These are phyloP conservation scores for Aurelia aurita complex sp. Pacific DNA, from an alignment of 30 jellyfish, hydroid and myxozoan genomes.

Conservation along the genomic window DNA sequence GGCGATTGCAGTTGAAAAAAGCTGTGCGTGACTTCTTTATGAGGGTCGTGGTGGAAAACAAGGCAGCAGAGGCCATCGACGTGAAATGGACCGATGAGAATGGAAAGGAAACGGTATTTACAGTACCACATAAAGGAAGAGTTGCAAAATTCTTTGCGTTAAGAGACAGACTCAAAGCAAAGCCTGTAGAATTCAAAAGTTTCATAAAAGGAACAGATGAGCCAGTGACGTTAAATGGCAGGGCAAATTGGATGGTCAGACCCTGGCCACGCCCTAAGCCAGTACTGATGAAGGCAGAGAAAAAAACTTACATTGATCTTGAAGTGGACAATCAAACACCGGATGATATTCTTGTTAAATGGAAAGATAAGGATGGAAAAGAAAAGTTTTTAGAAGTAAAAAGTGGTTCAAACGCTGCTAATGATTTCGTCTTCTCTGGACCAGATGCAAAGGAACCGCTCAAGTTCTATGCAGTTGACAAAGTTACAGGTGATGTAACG, in stretches of 20 bases:
- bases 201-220: slow-evolving; percentile 15
- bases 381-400: background rate
- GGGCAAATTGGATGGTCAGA: background rate
- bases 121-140: slow-evolving; percentile 20
- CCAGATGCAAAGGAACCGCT: slow-evolving; percentile 45
- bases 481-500: background rate
- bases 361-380: slow-evolving; percentile 19
- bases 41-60: slow-evolving; percentile 16
- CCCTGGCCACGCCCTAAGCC: background rate
- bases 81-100: slow-evolving; percentile 40
- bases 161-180: slow-evolving; percentile 28
- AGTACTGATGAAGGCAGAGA: slow-evolving; percentile 18
- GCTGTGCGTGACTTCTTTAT: slow-evolving; percentile 45
- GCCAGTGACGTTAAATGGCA: slow-evolving; percentile 30
- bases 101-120: slow-evolving; percentile 16
- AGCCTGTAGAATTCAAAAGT: slow-evolving; percentile 13
- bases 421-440: slow-evolving; percentile 12
- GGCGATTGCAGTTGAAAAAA: slow-evolving; percentile 8
- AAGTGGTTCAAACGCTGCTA: background rate
- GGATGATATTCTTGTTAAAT: slow-evolving; percentile 23
- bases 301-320: slow-evolving; percentile 7
- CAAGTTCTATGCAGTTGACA: slow-evolving; percentile 19
- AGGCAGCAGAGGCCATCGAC: slow-evolving; percentile 34
- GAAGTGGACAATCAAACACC: slow-evolving; percentile 29
- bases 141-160: slow-evolving; percentile 5